Percentiles rank a stretch among this genome's conserved stretches.
These are phyloP conservation scores for Agrilus mali DNA, from an alignment of 2,888 invertebrate species.

Conservation along the genomic window DNA sequence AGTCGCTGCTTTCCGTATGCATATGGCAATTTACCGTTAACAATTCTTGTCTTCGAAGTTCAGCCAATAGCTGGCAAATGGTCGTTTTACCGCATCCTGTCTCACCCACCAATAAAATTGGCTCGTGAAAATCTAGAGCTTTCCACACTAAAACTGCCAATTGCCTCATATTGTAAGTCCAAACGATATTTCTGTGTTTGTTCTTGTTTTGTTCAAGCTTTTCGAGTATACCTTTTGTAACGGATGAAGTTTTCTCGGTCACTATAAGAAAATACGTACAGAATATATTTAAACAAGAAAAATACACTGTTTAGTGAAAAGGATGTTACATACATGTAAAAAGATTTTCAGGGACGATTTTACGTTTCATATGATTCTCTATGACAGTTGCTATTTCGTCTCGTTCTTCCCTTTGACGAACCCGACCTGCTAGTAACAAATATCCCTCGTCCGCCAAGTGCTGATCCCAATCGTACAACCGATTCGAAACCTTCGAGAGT, in stretches of 20 bases:
- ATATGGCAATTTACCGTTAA: slow-evolving; percentile 93
- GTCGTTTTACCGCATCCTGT: slow-evolving; percentile 98
- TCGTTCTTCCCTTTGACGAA: slow-evolving; percentile 72
- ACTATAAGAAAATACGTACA: slow-evolving; percentile 27
- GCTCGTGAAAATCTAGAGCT: slow-evolving; percentile 84
- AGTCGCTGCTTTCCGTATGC: slow-evolving; percentile 97
- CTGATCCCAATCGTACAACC: slow-evolving; percentile 90
- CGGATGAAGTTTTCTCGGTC: slow-evolving; percentile 55
- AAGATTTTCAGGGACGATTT: slow-evolving; percentile 54
- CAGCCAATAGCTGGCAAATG: slow-evolving; percentile 78
- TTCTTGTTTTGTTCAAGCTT: slow-evolving; percentile 42
- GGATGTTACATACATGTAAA: slow-evolving; percentile 44
- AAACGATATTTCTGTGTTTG: slow-evolving; percentile 72
- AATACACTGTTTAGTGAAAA: background rate
- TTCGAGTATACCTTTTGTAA: slow-evolving; percentile 60
- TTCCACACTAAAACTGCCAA: slow-evolving; percentile 68
- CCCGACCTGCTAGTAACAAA: slow-evolving; percentile 84
- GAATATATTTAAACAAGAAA: slow-evolving; percentile 6
- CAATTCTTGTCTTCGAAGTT: slow-evolving; percentile 51
- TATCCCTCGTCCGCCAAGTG: slow-evolving; percentile 95
- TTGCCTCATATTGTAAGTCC: slow-evolving; percentile 86
- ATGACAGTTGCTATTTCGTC: slow-evolving; percentile 68
- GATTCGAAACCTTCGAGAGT: slow-evolving; percentile 40
- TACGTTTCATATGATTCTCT: slow-evolving; percentile 65
- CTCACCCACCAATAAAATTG: slow-evolving; percentile 90